Conservation (phyloP, 2,888 invertebrate species). For the Volucella zonaria region DNA sequence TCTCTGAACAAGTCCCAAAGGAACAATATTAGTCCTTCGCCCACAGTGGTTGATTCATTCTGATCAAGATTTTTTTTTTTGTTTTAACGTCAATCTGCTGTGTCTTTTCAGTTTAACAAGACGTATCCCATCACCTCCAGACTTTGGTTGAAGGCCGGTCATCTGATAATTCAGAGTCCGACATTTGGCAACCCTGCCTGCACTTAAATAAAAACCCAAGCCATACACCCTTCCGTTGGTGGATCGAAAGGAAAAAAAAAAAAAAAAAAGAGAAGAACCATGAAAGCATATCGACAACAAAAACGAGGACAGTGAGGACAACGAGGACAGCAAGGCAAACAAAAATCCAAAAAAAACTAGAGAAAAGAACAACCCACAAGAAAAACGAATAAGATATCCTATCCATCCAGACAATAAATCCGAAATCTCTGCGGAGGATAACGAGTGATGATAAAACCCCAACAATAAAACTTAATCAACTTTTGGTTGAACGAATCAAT, state of each 20-base stretch:
- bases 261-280: background rate
- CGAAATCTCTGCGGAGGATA: conserved; percentile 66
- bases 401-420: conserved; percentile 63
- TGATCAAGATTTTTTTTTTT: no score
- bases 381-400: conserved; percentile 54
- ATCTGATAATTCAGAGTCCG: no score
- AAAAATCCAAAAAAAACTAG: background rate
- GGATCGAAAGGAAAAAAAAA: conserved; percentile 22
- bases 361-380: conserved; percentile 7
- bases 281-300: no score
- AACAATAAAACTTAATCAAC: conserved; percentile 72
- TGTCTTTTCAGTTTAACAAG: no score
- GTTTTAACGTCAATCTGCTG: no score
- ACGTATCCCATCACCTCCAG: no score
- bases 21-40: no score
- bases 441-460: conserved; percentile 71
- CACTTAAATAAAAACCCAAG: background rate
- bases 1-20: no score
- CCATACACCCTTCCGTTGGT: background rate
- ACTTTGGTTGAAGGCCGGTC: no score
- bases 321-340: background rate
- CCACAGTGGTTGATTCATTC: no score
- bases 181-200: conserved; percentile 26
- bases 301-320: background rate
- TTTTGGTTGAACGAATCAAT: conserved; percentile 70